phyloP scores from a whole-genome alignment of 2,888 invertebrate genomes.

The Drosophila dives region DNA sequence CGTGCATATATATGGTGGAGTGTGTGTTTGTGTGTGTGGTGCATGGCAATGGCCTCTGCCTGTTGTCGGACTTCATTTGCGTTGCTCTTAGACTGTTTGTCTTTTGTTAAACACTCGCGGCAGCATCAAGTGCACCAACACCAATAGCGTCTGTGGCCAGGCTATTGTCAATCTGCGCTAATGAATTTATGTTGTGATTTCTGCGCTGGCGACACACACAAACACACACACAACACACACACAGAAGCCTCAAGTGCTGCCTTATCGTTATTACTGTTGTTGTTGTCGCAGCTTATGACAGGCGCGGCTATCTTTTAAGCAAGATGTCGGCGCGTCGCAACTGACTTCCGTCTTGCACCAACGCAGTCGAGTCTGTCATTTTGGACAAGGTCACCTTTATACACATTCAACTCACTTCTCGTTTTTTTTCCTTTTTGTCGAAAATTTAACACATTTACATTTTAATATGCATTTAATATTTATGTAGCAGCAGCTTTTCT shows the following conservation, averaged over 20 bases:
- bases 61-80: conserved; percentile 60
- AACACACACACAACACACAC: not conserved
- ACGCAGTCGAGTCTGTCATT: conserved; percentile 31
- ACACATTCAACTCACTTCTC: not conserved
- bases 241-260: conserved; percentile 46
- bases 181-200: conserved; percentile 72
- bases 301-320: conserved; percentile 43
- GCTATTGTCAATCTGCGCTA: conserved; percentile 71
- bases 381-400: conserved; percentile 64
- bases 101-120: conserved; percentile 66
- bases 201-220: conserved; percentile 38
- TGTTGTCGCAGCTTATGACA: conserved; percentile 61
- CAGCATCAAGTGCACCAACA: conserved; percentile 1
- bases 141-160: conserved; percentile 11
- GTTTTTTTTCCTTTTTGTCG: not conserved
- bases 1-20: not conserved
- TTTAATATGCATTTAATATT: not conserved
- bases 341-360: conserved; percentile 51
- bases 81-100: conserved; percentile 68
- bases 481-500: not conserved
- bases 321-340: conserved; percentile 71
- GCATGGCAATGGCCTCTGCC: conserved; percentile 57
- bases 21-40: conserved; percentile 4
- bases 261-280: conserved; percentile 11
- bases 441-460: conserved; percentile 24